Conservation (phyloP, 2,797 vertebrate species). For the Calcarius lapponicus region DNA sequence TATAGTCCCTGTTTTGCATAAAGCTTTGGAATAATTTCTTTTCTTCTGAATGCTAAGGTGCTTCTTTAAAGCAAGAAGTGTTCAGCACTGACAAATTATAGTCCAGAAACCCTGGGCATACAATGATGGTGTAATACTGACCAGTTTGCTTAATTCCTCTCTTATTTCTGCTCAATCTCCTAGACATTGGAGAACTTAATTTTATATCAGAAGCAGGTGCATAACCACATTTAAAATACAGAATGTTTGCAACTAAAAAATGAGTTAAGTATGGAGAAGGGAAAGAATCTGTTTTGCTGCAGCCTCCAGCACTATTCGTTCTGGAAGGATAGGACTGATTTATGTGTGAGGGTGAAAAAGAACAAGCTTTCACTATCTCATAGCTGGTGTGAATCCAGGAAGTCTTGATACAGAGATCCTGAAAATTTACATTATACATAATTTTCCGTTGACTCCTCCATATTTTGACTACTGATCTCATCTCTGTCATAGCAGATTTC, state of each 20-base stretch:
- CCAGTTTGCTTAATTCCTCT: background rate
- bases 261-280: background rate
- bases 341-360: background rate
- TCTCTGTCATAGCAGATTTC: background rate
- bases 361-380: background rate
- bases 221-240: background rate
- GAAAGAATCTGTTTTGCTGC: background rate
- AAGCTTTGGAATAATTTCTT: background rate
- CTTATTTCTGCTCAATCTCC: background rate
- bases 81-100: background rate
- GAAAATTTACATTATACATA: background rate
- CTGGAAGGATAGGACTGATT: background rate
- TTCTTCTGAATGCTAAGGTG: background rate
- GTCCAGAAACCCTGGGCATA: background rate
- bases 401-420: background rate
- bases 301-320: background rate
- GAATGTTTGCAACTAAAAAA: background rate
- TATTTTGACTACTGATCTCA: slow-evolving; percentile 9
- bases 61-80: background rate
- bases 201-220: background rate
- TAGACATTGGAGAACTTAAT: background rate
- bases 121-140: background rate
- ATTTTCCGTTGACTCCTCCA: background rate
- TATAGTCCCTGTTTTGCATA: background rate
- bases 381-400: background rate